Percentiles rank a stretch among this genome's conserved stretches.
These are phyloP conservation scores for Stegostoma tigrinum DNA, from an alignment of 2,113 vertebrate species.

Conservation along the genomic window DNA sequence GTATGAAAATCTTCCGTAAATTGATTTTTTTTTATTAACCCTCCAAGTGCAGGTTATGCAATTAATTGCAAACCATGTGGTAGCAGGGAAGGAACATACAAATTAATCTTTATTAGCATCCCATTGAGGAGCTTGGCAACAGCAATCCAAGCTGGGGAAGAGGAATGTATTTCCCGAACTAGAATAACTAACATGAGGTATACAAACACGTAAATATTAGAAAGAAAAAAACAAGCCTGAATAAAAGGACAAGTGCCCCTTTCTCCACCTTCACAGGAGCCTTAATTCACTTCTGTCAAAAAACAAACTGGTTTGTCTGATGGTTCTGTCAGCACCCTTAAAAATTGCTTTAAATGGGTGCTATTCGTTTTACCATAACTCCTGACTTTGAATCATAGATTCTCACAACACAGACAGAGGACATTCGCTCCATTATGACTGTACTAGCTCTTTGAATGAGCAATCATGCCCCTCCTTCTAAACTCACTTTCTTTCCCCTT, in stretches of 20 bases:
- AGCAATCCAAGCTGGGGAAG: not conserved
- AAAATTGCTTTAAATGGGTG: not conserved
- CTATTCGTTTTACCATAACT: not conserved
- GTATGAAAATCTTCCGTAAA: not conserved
- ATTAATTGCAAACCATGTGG: not conserved
- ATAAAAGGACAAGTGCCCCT: conserved; percentile 15
- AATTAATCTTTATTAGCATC: conserved; percentile 35
- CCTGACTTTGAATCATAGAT: not conserved
- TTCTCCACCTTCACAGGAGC: not conserved
- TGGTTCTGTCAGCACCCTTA: not conserved
- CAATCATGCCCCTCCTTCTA: not conserved
- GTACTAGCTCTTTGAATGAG: not conserved
- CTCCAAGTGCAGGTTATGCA: not conserved
- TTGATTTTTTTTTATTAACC: conserved; percentile 25
- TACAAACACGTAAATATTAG: not conserved
- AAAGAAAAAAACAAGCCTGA: not conserved
- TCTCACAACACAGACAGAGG: not conserved
- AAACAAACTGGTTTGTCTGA: not conserved
- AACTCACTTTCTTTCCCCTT: not conserved
- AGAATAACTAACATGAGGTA: conserved; percentile 4
- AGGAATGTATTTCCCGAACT: not conserved
- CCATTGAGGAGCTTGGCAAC: conserved; percentile 7
- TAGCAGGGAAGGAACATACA: not conserved
- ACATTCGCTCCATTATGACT: not conserved
- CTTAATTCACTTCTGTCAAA: conserved; percentile 29